Base-by-base conservation (phyloP, 2,888 invertebrate genomes). In the Ophonus ardosiacus region DNA sequence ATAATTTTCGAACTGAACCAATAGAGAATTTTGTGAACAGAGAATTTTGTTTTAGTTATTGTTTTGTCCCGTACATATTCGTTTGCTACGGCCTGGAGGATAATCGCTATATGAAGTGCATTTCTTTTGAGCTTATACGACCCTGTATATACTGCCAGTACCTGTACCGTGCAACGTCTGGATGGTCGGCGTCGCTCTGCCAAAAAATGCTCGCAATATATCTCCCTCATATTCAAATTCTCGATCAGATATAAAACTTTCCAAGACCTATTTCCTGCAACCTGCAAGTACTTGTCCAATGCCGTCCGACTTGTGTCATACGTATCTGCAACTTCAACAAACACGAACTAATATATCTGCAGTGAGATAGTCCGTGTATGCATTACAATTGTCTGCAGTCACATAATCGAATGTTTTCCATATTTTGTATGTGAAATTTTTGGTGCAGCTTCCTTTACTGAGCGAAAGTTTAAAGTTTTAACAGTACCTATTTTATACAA, bases 241-340 rank as follows among this genome's bases (percentile, higher is more conserved):
- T 17, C 43, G 40, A 18, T 21, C 56, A 40, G 56, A 81, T 43
- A 43, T 81, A 81, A 81, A 81, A 81, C 61, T 81, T 81, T 81
- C n/a, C 15, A 0, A 43, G 80, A 40, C 61, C 61, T 81, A 63
- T 81, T 63, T 81, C 80, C 57, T 38, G 43, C 21, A 61, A 63
- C 80, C 57, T 38, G 43, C 21, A 61, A 63, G 56, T 57, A 56
- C 56, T 78, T 78, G 76, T 56, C 24, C 76, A 57, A 71, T 18
- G 43, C 40, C 15, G 17, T 38, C 18, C 71, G 43, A 71, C 71
- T 71, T 40, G 31, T 71, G 43, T 71, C 21, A 43, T 65, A 21
- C 21, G 21, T 21, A 65, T 43, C 15, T 7, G 17, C 40, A 71
- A 71, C 40, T 71, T 43, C 13, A 31, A 65, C 65, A 63, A 21